phyloP scores from a whole-genome alignment of 2,888 invertebrate genomes.

The Rhingia rostrata region DNA sequence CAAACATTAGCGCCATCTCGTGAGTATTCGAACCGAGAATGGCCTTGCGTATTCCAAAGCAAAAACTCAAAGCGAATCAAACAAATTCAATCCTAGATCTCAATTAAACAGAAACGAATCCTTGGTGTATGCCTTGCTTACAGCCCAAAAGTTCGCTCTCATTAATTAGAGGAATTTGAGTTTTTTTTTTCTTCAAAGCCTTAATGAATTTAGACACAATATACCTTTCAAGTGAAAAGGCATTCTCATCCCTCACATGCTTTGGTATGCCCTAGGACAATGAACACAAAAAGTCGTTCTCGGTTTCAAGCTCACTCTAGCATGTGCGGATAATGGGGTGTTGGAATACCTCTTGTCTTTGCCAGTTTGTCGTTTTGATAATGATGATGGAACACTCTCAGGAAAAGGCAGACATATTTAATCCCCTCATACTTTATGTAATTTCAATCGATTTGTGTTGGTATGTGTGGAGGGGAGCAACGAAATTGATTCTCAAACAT shows the following conservation, averaged over 20 bases:
- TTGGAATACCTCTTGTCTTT: conserved; percentile 1
- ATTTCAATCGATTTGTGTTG: conserved; percentile 62
- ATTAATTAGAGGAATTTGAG: conserved; percentile 55
- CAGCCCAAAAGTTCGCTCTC: neutral
- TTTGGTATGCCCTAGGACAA: conserved; percentile 1
- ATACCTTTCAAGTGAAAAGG: conserved; percentile 35
- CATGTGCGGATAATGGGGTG: conserved; percentile 9
- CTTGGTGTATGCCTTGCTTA: conserved; percentile 2
- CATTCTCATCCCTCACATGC: neutral
- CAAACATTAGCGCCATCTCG: neutral
- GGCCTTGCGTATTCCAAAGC: neutral
- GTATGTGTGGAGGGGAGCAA: neutral
- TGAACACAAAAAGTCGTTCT: conserved; percentile 29
- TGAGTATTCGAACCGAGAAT: neutral
- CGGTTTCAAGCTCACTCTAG: conserved; percentile 1
- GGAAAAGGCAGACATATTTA: conserved; percentile 15
- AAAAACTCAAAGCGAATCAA: neutral
- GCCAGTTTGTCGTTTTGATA: neutral
- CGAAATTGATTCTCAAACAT: conserved; percentile 21
- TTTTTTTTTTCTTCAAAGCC: neutral
- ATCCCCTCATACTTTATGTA: conserved; percentile 46
- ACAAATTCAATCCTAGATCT: neutral
- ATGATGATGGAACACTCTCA: conserved; percentile 15
- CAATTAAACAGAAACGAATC: neutral
- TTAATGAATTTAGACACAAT: conserved; percentile 55